These are phyloP conservation scores for Diplodus sargus DNA, from an alignment of 2,797 vertebrate species.

Conservation along the genomic window DNA sequence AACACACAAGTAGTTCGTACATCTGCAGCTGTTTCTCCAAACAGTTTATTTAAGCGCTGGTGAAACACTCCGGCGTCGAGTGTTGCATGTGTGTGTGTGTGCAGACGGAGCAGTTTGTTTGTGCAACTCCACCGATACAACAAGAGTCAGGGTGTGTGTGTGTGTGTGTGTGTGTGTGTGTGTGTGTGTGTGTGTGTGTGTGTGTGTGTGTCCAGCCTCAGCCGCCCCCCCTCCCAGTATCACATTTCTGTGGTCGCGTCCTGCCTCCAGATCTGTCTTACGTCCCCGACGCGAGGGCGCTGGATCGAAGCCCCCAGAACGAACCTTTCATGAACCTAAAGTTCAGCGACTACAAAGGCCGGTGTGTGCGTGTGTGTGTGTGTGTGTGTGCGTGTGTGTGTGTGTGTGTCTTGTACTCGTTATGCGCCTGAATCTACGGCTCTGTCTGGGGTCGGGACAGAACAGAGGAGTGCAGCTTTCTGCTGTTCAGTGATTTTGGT, in stretches of 20 bases:
- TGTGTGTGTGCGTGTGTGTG: not conserved
- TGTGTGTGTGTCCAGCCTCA: constrained; percentile 43
- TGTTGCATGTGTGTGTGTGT: constrained; percentile 7
- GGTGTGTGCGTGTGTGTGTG: constrained; percentile 2
- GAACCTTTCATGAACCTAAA: constrained; percentile 54
- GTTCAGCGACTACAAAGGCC: constrained; percentile 30
- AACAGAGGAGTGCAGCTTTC: constrained; percentile 60
- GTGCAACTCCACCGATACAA: constrained; percentile 29
- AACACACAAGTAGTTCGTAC: not conserved
- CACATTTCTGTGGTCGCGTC: constrained; percentile 64
- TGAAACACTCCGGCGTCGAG: not conserved
- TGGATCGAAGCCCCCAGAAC: constrained; percentile 64
- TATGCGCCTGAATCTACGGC: not conserved
- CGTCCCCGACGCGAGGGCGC: constrained; percentile 54
- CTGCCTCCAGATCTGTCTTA: constrained; percentile 59
- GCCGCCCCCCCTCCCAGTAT: constrained; percentile 38
- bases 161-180: not conserved
- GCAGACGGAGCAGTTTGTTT: constrained; percentile 35
- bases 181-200: constrained; percentile 6
- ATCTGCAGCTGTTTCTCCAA: constrained; percentile 1
- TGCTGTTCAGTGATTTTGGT: constrained; percentile 76
- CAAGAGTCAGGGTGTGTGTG: constrained; percentile 8
- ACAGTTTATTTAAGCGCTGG: not conserved
- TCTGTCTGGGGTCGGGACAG: constrained; percentile 51
- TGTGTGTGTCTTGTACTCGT: not conserved